A percentile compares a stretch with the other conserved stretches of the same genome.
phyloP scores from a whole-genome alignment of 2,113 vertebrate species.

The Ramphastos sulfuratus region DNA sequence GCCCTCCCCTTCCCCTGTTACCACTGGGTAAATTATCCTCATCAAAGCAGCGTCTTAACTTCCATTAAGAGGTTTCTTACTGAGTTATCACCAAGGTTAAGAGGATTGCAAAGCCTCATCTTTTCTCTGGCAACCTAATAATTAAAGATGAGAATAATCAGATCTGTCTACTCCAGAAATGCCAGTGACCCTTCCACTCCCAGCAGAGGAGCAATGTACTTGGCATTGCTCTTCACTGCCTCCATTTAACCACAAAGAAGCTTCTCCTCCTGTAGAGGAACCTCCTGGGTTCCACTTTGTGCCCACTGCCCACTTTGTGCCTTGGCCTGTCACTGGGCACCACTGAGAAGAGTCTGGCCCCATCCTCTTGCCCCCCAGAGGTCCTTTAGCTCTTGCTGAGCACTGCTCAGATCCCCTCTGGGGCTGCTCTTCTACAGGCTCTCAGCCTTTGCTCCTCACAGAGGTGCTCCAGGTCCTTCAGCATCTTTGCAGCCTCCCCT shows the following conservation, averaged over 20 bases:
- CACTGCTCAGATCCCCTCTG: too few relatives aligned
- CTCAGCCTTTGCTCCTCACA: too few relatives aligned
- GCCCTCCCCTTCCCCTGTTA: background rate
- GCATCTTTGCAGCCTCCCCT: too few relatives aligned
- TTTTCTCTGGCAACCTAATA: background rate
- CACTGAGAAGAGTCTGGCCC: too few relatives aligned
- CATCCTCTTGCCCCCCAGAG: too few relatives aligned
- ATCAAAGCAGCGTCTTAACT: background rate
- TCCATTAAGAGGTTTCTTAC: background rate
- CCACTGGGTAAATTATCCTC: background rate
- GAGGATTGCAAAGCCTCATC: conserved; percentile 21
- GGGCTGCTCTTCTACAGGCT: too few relatives aligned
- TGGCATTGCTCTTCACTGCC: background rate
- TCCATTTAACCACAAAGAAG: background rate
- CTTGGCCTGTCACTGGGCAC: too few relatives aligned
- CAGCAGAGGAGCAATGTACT: background rate
- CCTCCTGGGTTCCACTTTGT: too few relatives aligned
- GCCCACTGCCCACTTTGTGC: too few relatives aligned
- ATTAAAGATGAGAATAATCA: background rate
- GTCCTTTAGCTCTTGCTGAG: too few relatives aligned
- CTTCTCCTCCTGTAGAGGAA: too few relatives aligned
- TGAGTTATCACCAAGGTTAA: background rate
- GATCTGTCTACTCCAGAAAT: background rate
- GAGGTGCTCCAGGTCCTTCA: too few relatives aligned
- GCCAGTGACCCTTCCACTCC: conserved; percentile 22